A percentile compares a stretch with the other conserved stretches of the same genome.
These are phyloP conservation scores for Colius striatus DNA, from an alignment of 2,113 vertebrate species.

Conservation along the genomic window DNA sequence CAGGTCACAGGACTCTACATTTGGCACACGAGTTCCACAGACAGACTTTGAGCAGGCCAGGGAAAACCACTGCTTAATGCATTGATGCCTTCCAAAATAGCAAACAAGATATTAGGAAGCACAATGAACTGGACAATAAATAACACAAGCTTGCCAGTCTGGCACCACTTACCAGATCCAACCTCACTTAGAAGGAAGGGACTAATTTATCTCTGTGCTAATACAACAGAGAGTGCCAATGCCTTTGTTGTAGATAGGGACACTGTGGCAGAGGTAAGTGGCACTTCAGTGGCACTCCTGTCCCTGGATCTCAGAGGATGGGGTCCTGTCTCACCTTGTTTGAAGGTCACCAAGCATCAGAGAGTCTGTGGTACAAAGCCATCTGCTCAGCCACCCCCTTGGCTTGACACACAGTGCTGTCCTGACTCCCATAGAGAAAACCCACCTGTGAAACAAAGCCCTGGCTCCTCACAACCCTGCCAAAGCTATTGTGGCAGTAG, in stretches of 20 bases:
- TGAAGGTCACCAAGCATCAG: slow-evolving; percentile 14
- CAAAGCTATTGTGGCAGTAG: neutral
- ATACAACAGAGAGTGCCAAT: neutral
- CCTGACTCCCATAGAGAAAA: neutral
- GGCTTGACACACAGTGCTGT: rapidly evolving
- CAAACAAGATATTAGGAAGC: neutral
- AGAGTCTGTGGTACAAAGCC: neutral
- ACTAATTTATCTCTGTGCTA: neutral
- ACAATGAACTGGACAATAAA: neutral
- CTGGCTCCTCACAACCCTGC: neutral
- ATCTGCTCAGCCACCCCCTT: neutral
- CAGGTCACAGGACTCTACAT: neutral
- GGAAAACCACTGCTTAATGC: neutral
- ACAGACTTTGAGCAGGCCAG: neutral
- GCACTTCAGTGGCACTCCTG: neutral
- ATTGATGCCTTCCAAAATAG: neutral
- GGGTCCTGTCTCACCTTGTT: neutral
- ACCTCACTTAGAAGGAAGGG: neutral
- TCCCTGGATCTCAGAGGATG: rapidly evolving
- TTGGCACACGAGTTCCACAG: neutral
- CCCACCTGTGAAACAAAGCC: neutral
- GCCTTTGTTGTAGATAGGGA: neutral
- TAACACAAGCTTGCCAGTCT: neutral
- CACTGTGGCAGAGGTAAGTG: neutral
- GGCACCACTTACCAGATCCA: neutral